Evolutionary conservation across 1,140 invertebrate genomes (phyloP).

Genomic region (Rhopalosiphum padi): DNA sequence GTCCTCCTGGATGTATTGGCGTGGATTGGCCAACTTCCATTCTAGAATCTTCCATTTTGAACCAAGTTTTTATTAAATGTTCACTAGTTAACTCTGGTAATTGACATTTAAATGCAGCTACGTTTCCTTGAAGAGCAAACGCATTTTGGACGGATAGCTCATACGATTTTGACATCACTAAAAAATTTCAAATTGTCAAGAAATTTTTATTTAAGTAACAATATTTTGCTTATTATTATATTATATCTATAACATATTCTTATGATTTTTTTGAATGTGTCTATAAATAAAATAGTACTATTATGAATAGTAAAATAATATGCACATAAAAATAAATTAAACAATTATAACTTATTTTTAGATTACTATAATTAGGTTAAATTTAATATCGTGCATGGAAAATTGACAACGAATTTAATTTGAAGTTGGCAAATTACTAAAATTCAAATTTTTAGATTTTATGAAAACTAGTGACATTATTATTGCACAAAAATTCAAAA

Average conservation of each 20-base stretch:
- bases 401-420: too few relatives aligned
- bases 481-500: not conserved
- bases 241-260: not conserved
- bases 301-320: not conserved
- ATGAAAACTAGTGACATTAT: not conserved
- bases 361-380: not conserved
- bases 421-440: not conserved
- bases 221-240: not conserved
- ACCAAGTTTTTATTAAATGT: conserved; percentile 54
- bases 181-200: not conserved
- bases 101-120: conserved; percentile 52
- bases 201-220: not conserved
- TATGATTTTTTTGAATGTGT: not conserved
- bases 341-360: not conserved
- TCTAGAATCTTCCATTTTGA: conserved; percentile 50
- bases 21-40: conserved; percentile 13
- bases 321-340: too few relatives aligned
- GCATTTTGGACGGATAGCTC: conserved; percentile 46
- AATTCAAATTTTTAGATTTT: not conserved
- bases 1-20: conserved; percentile 48
- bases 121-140: conserved; percentile 54
- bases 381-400: not conserved
- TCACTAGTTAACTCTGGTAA: conserved; percentile 45
- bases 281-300: not conserved
- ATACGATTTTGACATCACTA: conserved; percentile 48